These are phyloP conservation scores for Peromyscus polionotus DNA, from an alignment of 2,113 vertebrate genomes.

Conservation along the genomic window DNA sequence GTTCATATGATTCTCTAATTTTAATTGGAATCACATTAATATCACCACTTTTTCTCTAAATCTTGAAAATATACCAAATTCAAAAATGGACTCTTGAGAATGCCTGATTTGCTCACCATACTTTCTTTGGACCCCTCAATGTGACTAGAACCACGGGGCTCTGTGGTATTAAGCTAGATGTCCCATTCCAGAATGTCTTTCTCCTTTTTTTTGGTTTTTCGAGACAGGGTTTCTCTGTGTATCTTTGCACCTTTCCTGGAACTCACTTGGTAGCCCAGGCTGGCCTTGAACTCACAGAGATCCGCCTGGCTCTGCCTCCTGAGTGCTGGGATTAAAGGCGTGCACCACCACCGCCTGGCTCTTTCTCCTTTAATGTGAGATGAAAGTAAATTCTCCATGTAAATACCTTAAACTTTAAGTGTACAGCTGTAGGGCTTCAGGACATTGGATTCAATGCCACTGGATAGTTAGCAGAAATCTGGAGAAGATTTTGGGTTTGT, in stretches of 20 bases:
- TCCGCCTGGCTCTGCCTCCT: too few relatives aligned
- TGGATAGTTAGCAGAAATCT: neutral
- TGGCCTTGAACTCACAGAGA: too few relatives aligned
- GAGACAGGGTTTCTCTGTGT: too few relatives aligned
- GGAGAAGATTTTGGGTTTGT: neutral
- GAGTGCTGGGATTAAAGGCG: too few relatives aligned
- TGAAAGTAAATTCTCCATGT: neutral
- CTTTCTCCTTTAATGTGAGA: neutral
- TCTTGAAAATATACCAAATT: slow-evolving; percentile 32
- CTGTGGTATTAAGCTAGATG: neutral
- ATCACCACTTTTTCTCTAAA: neutral
- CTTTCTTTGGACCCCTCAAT: neutral
- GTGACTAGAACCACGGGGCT: neutral
- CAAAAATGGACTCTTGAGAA: neutral
- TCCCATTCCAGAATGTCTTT: neutral
- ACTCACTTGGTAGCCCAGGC: too few relatives aligned
- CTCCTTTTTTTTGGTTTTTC: neutral
- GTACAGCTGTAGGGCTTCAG: neutral
- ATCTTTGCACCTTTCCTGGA: too few relatives aligned
- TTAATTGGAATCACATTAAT: slow-evolving; percentile 61
- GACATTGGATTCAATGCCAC: neutral
- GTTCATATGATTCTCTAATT: slow-evolving; percentile 22
- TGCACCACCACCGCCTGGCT: too few relatives aligned
- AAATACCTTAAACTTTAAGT: neutral
- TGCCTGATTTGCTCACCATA: neutral